phyloP scores from a whole-genome alignment of 1,140 invertebrate genomes.

The Drosophila ohnishii region DNA sequence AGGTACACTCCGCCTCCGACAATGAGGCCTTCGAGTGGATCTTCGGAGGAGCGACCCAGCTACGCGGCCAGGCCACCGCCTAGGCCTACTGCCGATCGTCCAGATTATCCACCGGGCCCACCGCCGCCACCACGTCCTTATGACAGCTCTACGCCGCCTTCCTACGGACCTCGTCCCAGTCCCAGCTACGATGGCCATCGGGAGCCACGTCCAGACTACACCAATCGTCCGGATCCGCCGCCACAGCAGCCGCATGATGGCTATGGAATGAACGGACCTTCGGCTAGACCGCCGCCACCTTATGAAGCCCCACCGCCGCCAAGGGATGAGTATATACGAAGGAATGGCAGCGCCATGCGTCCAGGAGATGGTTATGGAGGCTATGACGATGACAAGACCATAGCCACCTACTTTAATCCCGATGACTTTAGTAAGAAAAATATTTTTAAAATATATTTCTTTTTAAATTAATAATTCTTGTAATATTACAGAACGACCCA shows the following conservation, averaged over 20 bases:
- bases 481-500: slow-evolving; percentile 48
- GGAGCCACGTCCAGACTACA: slow-evolving; percentile 71
- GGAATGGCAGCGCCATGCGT: slow-evolving; percentile 68
- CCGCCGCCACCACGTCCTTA: slow-evolving; percentile 46
- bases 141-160: slow-evolving; percentile 45
- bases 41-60: slow-evolving; percentile 52
- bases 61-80: slow-evolving; percentile 45
- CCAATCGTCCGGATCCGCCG: slow-evolving; percentile 75
- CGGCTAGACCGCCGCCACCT: slow-evolving; percentile 41
- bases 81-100: slow-evolving; percentile 50
- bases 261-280: slow-evolving; percentile 49
- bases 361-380: slow-evolving; percentile 53
- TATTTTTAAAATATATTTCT: too few species aligned
- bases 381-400: slow-evolving; percentile 78
- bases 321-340: slow-evolving; percentile 66
- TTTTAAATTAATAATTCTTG: too few species aligned
- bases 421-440: slow-evolving; percentile 71
- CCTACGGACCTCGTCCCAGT: slow-evolving; percentile 58
- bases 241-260: slow-evolving; percentile 29
- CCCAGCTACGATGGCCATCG: slow-evolving; percentile 52
- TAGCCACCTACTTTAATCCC: slow-evolving; percentile 81
- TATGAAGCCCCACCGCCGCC: slow-evolving; percentile 47
- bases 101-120: slow-evolving; percentile 30
- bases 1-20: slow-evolving; percentile 72
- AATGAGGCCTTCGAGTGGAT: slow-evolving; percentile 40